Evolutionary conservation across 2,113 vertebrate genomes (phyloP), one percentile per base, ranked within the genome.

Genomic region (Glaucomys volans): DNA sequence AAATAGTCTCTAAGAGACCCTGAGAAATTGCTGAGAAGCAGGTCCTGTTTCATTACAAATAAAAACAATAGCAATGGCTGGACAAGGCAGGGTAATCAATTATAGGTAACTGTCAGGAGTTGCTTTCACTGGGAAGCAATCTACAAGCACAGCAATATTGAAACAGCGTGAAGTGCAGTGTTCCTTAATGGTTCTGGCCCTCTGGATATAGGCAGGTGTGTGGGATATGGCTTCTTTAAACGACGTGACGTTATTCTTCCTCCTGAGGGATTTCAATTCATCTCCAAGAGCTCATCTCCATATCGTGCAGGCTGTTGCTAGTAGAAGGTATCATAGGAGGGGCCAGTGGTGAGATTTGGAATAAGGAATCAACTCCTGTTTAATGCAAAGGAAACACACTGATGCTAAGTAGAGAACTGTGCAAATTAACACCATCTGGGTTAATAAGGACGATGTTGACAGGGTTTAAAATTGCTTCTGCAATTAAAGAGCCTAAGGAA

Each of bases 381-480:
- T 80, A 93, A 87, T 85, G 94, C 94, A 97, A 83, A 95, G 67
- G 83, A 94, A 96, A 91, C 94, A 74, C 18, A 76, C 2, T 0
- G 24, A 47, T 77, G 91, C 74, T 91, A 84, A 97, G 52, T 67
- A 85, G 94, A 85, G 89, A 83, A 26, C 76, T 64, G 83, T 89
- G 85, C 77, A 94, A 91, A 97, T 96, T 94, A 96, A 93, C 93
- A 96, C 93, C 91, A 84, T 77, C 88, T 93, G 93, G 91, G 93
- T 97, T 97, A 97, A 96, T 92, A 96, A 97, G 95, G 94, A 66
- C 35, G 1, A 17, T 96, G 96, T 85, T 89, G 94, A 95, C 94
- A 76, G 72, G 95, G 94, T 91, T 97, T 97, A 87, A 90, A 97
- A 96, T 95, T 94, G 96, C 89, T 96, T 96, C 76, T 14, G 6